phyloP scores from a whole-genome alignment of 1,140 invertebrate genomes.

The Heterodera carotae region DNA sequence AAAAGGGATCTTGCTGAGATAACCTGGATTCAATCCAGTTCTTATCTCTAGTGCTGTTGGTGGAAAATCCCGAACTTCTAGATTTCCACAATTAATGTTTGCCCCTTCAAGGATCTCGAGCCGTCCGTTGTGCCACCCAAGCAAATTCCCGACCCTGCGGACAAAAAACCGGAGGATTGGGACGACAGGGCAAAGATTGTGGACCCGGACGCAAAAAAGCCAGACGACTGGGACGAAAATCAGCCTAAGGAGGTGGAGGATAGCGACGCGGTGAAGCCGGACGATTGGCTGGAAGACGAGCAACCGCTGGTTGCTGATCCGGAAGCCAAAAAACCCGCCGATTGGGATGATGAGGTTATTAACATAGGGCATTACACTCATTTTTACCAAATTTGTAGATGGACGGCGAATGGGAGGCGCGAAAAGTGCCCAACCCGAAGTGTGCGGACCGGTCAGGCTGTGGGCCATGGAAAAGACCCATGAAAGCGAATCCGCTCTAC shows the following conservation, averaged over 20 bases:
- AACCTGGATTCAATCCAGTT: too few species aligned
- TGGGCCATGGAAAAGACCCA: constrained; percentile 76
- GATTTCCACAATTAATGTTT: constrained; percentile 35
- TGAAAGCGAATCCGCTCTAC: constrained; percentile 54
- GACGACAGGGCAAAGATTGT: constrained; percentile 85
- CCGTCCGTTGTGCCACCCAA: constrained; percentile 91
- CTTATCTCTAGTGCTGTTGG: too few species aligned
- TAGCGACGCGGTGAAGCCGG: constrained; percentile 55
- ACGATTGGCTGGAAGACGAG: constrained; percentile 89
- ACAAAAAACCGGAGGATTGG: constrained; percentile 88
- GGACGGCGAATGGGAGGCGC: constrained; percentile 97
- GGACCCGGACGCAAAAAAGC: constrained; percentile 54
- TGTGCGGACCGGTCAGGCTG: constrained; percentile 83
- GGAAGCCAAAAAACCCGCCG: constrained; percentile 81
- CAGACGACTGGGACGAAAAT: constrained; percentile 59
- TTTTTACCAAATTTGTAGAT: constrained; percentile 69
- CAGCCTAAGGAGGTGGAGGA: constrained; percentile 56
- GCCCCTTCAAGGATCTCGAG: constrained; percentile 66
- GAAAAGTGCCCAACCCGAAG: constrained; percentile 85
- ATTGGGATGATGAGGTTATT: constrained; percentile 79
- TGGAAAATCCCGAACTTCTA: too few species aligned
- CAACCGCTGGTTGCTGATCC: constrained; percentile 84
- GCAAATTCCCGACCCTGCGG: constrained; percentile 90
- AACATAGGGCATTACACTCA: neutral
- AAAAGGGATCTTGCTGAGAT: too few species aligned